Evolutionary conservation across 2,797 vertebrate species (phyloP).

Genomic region (Poecilia velifera): DNA sequence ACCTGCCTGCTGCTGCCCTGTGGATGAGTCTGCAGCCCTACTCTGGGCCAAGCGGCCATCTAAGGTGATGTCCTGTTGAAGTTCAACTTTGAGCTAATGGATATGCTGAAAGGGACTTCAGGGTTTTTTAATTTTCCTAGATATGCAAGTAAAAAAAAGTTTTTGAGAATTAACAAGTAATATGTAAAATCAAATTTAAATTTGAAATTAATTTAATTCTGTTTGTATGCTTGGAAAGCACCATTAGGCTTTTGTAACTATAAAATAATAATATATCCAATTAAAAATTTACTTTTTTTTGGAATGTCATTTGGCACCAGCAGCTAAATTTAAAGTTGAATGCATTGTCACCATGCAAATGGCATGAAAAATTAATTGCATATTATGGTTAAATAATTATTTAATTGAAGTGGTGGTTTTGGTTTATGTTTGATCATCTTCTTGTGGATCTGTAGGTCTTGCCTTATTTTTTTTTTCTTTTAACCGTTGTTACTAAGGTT

Average conservation of each 20-base stretch:
- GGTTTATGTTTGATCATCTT: too few species aligned
- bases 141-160: too few species aligned
- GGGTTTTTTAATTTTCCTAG: not conserved
- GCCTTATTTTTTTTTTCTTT: too few species aligned
- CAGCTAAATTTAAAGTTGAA: not conserved
- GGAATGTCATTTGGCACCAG: not conserved
- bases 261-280: not conserved
- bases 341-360: not conserved
- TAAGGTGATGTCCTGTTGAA: constrained; percentile 42
- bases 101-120: not conserved
- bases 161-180: not conserved
- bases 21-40: constrained; percentile 34
- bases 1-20: constrained; percentile 66
- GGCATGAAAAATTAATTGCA: not conserved
- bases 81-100: constrained; percentile 31
- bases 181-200: not conserved
- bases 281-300: not conserved
- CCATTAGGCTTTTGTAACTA: not conserved
- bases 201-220: not conserved
- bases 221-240: not conserved
- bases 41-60: constrained; percentile 65
- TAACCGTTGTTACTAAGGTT: too few species aligned
- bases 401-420: too few species aligned
- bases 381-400: too few species aligned
- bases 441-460: too few species aligned